These are phyloP conservation scores for Pitta sordida DNA, from an alignment of 2,113 vertebrate genomes.

Conservation along the genomic window DNA sequence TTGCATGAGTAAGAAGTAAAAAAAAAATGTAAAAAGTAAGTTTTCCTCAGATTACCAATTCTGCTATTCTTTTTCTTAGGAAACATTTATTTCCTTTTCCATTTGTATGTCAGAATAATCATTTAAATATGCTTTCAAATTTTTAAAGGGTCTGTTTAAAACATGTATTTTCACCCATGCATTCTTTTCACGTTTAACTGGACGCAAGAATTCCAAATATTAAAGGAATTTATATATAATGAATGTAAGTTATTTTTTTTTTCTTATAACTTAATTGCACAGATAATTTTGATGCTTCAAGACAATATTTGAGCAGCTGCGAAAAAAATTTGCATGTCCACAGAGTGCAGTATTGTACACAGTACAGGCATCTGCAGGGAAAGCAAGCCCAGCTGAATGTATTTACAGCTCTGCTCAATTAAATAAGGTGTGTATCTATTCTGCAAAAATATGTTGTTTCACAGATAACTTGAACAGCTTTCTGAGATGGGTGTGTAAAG, in stretches of 20 bases:
- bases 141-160: not conserved
- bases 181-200: not conserved
- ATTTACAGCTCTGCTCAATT: not conserved
- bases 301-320: constrained; percentile 24
- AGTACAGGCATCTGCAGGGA: not conserved
- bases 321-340: not conserved
- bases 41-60: not conserved
- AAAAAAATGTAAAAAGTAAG: not conserved
- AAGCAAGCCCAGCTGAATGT: not conserved
- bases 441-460: not conserved
- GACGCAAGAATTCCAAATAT: not conserved
- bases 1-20: not conserved
- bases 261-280: not conserved
- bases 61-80: not conserved
- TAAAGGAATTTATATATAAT: not conserved
- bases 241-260: not conserved
- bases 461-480: not conserved
- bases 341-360: not conserved
- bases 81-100: not conserved
- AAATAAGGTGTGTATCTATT: not conserved
- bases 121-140: not conserved
- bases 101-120: not conserved
- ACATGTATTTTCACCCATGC: not conserved
- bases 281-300: constrained; percentile 5
- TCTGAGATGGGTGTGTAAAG: not conserved